A percentile compares a stretch with the other conserved stretches of the same genome.
These are phyloP conservation scores for Cryptus viduatorius DNA, from an alignment of 2,888 invertebrate species.

Conservation along the genomic window DNA sequence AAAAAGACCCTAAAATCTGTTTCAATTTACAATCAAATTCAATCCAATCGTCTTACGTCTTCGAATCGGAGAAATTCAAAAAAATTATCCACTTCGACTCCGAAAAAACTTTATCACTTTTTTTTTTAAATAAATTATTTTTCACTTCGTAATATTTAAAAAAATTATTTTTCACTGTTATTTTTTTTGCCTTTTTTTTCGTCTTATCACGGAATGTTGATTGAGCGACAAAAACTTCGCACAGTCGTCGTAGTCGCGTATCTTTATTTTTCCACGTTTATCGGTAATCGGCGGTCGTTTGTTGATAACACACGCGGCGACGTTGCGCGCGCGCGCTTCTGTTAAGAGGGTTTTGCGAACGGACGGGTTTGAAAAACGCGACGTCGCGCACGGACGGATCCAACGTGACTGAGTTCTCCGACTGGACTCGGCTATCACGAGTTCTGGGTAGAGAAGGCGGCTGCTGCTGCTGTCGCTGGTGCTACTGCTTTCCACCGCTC, in stretches of 20 bases:
- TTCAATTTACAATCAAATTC: not conserved
- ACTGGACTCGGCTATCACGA: constrained; percentile 52
- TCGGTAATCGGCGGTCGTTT: not conserved
- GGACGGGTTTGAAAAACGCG: constrained; percentile 17
- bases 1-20: not conserved
- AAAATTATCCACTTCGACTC: constrained; percentile 15
- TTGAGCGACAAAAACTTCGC: not conserved
- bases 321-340: constrained; percentile 26
- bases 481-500: constrained; percentile 25
- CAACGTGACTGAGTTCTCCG: constrained; percentile 59
- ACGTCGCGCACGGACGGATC: constrained; percentile 65
- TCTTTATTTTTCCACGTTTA: not conserved
- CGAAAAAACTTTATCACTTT: constrained; percentile 17
- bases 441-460: constrained; percentile 25
- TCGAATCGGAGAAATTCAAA: constrained; percentile 25
- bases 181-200: not conserved
- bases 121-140: not conserved
- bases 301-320: constrained; percentile 51
- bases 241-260: not conserved
- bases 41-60: not conserved
- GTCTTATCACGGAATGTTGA: constrained; percentile 26
- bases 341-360: not conserved
- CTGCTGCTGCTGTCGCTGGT: constrained; percentile 9
- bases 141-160: not conserved
- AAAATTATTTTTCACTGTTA: not conserved